Percentiles rank a stretch among this genome's conserved stretches.
Conservation (phyloP, 2,113 vertebrate genomes). For the Leucosticte australis region DNA sequence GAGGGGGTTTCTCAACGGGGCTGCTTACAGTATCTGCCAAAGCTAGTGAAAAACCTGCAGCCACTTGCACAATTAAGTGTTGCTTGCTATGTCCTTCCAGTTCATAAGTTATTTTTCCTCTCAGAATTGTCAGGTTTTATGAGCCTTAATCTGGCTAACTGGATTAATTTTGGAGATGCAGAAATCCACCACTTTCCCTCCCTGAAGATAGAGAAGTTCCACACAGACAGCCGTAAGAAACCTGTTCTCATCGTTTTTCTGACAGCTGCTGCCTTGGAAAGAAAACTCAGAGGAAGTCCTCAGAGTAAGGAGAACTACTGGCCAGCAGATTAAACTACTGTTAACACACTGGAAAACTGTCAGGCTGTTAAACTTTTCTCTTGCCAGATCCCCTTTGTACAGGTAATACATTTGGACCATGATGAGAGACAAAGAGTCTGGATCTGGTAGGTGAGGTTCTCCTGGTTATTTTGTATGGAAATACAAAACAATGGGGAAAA, state of each 20-base stretch:
- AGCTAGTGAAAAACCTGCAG: background rate
- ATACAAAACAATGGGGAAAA: background rate
- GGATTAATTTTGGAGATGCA: background rate
- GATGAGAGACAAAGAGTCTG: background rate
- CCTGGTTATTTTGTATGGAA: background rate
- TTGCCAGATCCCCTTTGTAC: background rate
- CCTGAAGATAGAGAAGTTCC: slow-evolving; percentile 25
- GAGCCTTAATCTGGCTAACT: background rate
- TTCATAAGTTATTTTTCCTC: background rate
- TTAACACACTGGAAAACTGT: background rate
- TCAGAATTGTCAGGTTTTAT: background rate
- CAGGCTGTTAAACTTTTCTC: background rate
- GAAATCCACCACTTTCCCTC: background rate
- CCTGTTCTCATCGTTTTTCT: slow-evolving; percentile 16
- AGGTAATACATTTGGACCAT: background rate
- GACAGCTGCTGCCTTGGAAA: slow-evolving; percentile 51
- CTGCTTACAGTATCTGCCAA: background rate
- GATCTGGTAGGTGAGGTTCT: background rate
- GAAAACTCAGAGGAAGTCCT: slow-evolving; percentile 8
- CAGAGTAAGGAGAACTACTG: background rate
- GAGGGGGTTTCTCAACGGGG: background rate
- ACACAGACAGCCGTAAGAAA: slow-evolving; percentile 54
- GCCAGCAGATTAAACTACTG: background rate
- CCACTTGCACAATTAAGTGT: background rate
- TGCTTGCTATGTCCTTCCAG: background rate